phyloP scores from a whole-genome alignment of 2,113 vertebrate species.

The Merops nubicus region DNA sequence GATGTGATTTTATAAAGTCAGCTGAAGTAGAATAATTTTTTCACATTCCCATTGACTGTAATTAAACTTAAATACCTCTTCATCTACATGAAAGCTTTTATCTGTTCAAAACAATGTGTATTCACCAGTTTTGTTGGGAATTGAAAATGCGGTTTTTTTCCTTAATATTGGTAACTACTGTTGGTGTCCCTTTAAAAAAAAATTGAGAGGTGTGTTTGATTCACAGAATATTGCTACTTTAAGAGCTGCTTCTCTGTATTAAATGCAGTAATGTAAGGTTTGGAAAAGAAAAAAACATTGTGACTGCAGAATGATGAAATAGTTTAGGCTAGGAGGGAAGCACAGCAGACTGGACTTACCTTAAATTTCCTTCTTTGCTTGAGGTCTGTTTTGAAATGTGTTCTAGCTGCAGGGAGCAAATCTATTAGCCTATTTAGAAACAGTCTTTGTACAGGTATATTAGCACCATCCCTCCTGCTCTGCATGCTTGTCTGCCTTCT shows the following conservation, averaged over 20 bases:
- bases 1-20: neutral
- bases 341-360: neutral
- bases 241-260: neutral
- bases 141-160: neutral
- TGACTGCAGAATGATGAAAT: neutral
- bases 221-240: neutral
- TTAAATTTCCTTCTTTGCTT: neutral
- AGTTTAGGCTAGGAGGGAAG: neutral
- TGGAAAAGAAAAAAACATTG: neutral
- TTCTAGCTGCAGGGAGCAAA: constrained; percentile 34
- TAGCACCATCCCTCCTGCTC: constrained; percentile 10
- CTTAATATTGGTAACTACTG: neutral
- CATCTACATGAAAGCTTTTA: neutral
- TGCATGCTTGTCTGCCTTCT: neutral
- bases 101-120: neutral
- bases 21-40: neutral
- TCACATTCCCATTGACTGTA: neutral
- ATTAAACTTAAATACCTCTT: neutral
- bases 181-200: neutral
- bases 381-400: constrained; percentile 6
- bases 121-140: neutral
- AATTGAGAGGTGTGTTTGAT: neutral
- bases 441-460: neutral
- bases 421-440: constrained; percentile 53
- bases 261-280: neutral